Conservation (phyloP, 2,113 vertebrate genomes). For the Anser cygnoides region DNA sequence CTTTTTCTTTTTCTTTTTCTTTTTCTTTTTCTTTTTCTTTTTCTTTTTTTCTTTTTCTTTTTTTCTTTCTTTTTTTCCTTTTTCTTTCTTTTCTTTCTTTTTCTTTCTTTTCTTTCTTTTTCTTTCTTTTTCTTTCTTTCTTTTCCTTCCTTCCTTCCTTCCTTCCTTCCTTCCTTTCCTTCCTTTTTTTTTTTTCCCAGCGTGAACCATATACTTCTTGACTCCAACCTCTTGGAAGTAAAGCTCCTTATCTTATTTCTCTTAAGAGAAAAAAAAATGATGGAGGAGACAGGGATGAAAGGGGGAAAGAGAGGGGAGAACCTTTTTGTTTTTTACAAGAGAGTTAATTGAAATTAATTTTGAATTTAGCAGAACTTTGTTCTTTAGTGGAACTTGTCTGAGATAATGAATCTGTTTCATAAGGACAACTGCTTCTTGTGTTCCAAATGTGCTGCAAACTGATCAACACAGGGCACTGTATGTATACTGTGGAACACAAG, state of each 20-base stretch:
- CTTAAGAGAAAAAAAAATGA: background rate
- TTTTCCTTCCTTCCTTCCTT: background rate
- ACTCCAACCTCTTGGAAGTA: background rate
- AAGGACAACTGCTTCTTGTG: background rate
- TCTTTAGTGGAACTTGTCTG: background rate
- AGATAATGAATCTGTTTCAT: background rate
- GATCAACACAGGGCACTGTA: background rate
- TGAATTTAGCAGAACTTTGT: background rate
- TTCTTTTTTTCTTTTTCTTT: too few relatives aligned
- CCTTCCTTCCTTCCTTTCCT: background rate
- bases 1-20: too few relatives aligned
- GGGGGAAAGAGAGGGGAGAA: fast-evolving
- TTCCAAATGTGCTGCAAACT: background rate
- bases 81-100: too few relatives aligned
- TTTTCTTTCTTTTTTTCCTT: too few relatives aligned
- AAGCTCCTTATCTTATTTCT: background rate
- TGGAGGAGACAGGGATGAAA: background rate
- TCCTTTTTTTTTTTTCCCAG: background rate
- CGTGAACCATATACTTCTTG: background rate
- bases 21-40: too few relatives aligned
- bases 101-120: background rate
- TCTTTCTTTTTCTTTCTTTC: too few relatives aligned
- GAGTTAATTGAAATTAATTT: background rate
- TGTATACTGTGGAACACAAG: background rate
- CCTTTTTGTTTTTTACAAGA: background rate